Evolutionary conservation across 1,140 invertebrate genomes (phyloP), one percentile per base, ranked within the genome.

Genomic region (Stegodyphus mimosarum): DNA sequence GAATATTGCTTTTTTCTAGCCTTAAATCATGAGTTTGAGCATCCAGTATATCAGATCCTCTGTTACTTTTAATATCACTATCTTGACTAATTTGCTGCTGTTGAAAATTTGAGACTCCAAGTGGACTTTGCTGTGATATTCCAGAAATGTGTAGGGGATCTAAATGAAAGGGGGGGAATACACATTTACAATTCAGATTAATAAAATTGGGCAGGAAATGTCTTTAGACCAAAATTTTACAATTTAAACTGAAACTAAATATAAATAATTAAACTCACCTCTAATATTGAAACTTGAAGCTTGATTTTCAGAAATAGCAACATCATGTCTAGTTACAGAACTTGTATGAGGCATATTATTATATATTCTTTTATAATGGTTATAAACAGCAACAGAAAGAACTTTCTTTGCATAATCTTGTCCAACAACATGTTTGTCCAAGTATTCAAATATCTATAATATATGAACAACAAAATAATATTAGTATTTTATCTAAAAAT

Each of bases 391-490:
- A 6, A 99, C 98, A 51, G 97, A 95, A 10, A 99, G 91, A n/a
- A 99, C 97, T 92, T 99, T 99, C 90, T 99, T 99, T 0, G 98
- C 98, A 91, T 95, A 94, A 87, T 99, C 95, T 92, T 99, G 98
- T n/a, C 98, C 98, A n/a, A 99, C 94, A 17, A 99, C 97, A 92
- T 97, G 97, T 89, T 95, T 96, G 90, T 99, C 96, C 53, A 99
- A 91, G 91, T 97, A 99, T 88, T 97, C 95, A 91, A 95, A 97
- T 87, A 99, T 99, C 94, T 60, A 60, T 11, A 17, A 63, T 50
- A 13, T 48, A 49, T 66, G 55, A 49, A 33, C 33, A 33, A 33
- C 33, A 33, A 33, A 33, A 33, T 33, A 33, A 33, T 33, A 33
- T 33, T 33, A 33, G 33, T 33, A 33, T 33, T 33, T 33, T 33